Conservation (phyloP, 2,888 invertebrate species). For the Caenorhabditis parvicauda region DNA sequence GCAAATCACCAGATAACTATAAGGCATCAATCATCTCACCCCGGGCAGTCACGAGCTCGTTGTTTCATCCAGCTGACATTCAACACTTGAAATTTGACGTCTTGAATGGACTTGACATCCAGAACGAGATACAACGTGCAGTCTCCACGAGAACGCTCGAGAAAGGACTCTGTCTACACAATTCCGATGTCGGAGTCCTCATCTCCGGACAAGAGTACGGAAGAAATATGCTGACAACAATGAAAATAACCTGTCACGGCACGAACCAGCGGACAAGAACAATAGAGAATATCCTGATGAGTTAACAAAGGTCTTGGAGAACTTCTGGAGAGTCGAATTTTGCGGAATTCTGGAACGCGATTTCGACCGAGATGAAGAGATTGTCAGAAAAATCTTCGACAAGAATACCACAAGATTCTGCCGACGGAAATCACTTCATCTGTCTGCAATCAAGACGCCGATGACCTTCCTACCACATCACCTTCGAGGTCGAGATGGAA, state of each 20-base stretch:
- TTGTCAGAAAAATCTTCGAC: slow-evolving; percentile 4
- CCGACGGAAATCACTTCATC: slow-evolving; percentile 8
- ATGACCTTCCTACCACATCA: background rate
- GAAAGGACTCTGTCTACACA: no score
- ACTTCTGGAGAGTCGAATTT: slow-evolving; percentile 9
- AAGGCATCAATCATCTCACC: background rate
- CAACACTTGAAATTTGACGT: no score
- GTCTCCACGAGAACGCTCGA: no score
- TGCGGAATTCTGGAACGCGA: slow-evolving; percentile 8
- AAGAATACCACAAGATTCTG: slow-evolving; percentile 2
- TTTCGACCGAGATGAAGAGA: slow-evolving; percentile 6
- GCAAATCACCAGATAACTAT: no score
- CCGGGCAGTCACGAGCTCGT: background rate
- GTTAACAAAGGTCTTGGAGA: background rate
- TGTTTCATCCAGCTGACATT: no score
- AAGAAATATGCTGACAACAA: background rate
- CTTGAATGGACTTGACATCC: no score
- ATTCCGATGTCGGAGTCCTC: slow-evolving; percentile 4
- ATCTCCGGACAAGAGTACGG: slow-evolving; percentile 7
- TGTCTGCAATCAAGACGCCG: slow-evolving; percentile 2
- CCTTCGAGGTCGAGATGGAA: no score
- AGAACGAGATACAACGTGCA: no score
- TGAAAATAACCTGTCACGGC: background rate
- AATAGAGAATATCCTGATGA: background rate
- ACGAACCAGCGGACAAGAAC: background rate